phyloP scores from a whole-genome alignment of 2,888 invertebrate species.

The Sericinus montela region DNA sequence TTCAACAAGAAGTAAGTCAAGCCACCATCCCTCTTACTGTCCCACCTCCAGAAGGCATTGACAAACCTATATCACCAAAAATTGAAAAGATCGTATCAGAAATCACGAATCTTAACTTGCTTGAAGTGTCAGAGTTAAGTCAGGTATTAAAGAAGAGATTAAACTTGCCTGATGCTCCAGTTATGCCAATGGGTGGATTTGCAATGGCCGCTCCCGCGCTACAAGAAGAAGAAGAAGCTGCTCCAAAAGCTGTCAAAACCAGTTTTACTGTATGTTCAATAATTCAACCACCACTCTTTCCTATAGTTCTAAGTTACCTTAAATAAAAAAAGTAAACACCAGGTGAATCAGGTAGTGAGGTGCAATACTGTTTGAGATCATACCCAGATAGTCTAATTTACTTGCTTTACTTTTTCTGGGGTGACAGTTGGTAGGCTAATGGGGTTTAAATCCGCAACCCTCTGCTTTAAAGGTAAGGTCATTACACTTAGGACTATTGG shows the following conservation, averaged over 20 bases:
- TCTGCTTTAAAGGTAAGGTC: too few species aligned
- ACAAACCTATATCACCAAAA: slow-evolving; percentile 90
- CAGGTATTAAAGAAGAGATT: slow-evolving; percentile 90
- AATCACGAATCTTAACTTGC: slow-evolving; percentile 90
- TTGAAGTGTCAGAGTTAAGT: slow-evolving; percentile 97
- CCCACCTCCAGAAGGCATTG: slow-evolving; percentile 85
- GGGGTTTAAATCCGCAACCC: too few species aligned
- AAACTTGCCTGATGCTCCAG: slow-evolving; percentile 94
- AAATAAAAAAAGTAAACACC: too few species aligned
- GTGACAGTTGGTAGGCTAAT: too few species aligned
- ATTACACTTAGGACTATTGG: too few species aligned
- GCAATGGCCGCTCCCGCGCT: slow-evolving; percentile 75
- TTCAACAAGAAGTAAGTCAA: slow-evolving; percentile 62
- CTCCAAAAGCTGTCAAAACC: slow-evolving; percentile 86
- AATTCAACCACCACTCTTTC: too few species aligned
- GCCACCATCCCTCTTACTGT: slow-evolving; percentile 79
- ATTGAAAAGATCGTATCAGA: slow-evolving; percentile 92
- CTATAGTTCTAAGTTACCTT: too few species aligned
- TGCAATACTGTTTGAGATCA: too few species aligned
- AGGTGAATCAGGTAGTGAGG: too few species aligned
- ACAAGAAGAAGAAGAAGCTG: slow-evolving; percentile 84
- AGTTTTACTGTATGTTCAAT: slow-evolving; percentile 83
- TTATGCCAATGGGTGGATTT: slow-evolving; percentile 89
- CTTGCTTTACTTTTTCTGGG: too few species aligned
- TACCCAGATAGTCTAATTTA: too few species aligned